A percentile compares a stretch with the other conserved stretches of the same genome.
Evolutionary conservation across 2,888 invertebrate species (phyloP).

Genomic region (Macroteleia sp.): DNA sequence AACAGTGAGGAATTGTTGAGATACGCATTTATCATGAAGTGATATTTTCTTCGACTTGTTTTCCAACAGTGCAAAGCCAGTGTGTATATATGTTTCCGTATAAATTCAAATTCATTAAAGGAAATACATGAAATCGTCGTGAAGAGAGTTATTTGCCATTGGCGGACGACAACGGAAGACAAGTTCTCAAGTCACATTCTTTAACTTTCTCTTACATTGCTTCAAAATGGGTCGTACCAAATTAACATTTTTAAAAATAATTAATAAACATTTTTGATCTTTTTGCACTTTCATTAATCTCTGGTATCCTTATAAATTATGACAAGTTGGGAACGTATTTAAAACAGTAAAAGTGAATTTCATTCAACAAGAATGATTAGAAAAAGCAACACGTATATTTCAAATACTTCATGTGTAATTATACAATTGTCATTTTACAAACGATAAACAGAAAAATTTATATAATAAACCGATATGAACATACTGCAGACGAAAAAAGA

Average conservation of each 20-base stretch:
- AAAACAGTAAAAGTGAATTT: too few relatives aligned
- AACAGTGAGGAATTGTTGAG: neutral
- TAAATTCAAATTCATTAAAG: conserved; percentile 56
- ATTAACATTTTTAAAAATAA: conserved; percentile 30
- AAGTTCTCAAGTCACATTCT: conserved; percentile 50
- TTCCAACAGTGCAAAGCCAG: neutral
- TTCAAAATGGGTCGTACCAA: conserved; percentile 41
- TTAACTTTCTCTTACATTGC: conserved; percentile 46
- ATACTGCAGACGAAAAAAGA: too few relatives aligned
- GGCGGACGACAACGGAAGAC: conserved; percentile 48
- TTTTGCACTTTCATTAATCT: too few relatives aligned
- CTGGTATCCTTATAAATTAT: too few relatives aligned
- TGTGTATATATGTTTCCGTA: conserved; percentile 17
- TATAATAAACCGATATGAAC: too few relatives aligned
- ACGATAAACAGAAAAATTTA: too few relatives aligned
- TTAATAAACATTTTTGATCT: conserved; percentile 26
- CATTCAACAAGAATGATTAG: too few relatives aligned
- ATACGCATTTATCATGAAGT: neutral
- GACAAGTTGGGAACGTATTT: too few relatives aligned
- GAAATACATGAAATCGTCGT: conserved; percentile 49
- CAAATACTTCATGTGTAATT: too few relatives aligned
- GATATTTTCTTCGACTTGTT: conserved; percentile 13
- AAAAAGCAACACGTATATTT: too few relatives aligned
- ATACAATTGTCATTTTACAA: too few relatives aligned
- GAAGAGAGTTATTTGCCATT: conserved; percentile 46